phyloP scores from a whole-genome alignment of 2,797 vertebrate genomes.

The Chaetodon trifasciatus region DNA sequence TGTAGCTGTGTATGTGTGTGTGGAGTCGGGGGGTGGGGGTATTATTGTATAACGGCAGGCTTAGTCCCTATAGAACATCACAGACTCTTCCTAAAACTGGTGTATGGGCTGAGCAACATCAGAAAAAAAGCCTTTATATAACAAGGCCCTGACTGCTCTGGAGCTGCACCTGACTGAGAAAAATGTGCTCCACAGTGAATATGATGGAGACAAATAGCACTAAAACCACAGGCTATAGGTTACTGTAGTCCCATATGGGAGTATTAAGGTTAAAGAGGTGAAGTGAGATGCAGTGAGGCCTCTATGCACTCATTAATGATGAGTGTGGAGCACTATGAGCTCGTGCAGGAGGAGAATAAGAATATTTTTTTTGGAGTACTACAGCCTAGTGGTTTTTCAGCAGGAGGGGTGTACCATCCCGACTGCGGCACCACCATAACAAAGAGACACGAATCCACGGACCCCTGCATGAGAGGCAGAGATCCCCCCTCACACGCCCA shows the following conservation, averaged over 20 bases:
- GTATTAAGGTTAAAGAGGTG: not conserved
- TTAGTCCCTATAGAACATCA: conserved; percentile 55
- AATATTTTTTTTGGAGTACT: not conserved
- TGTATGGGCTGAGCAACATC: not conserved
- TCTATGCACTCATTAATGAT: not conserved
- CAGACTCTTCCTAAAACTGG: conserved; percentile 38
- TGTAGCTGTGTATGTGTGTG: conserved; percentile 20
- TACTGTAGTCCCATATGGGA: not conserved
- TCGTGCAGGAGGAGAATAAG: not conserved
- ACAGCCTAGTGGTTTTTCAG: conserved; percentile 6
- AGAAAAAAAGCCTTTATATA: conserved; percentile 49
- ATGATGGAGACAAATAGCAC: not conserved
- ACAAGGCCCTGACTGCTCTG: conserved; percentile 29
- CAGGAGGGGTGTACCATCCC: conserved; percentile 62
- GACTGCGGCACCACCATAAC: conserved; percentile 83
- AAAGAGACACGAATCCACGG: conserved; percentile 77
- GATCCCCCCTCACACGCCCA: conserved; percentile 66
- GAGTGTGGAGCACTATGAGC: not conserved
- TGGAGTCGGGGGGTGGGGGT: conserved; percentile 4
- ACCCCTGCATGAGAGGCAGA: conserved; percentile 63
- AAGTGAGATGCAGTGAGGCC: not conserved
- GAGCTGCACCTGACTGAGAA: conserved; percentile 27
- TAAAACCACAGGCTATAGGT: not conserved
- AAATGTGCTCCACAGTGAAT: not conserved
- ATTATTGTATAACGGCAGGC: conserved; percentile 63